Evolutionary conservation across 2,113 vertebrate species (phyloP).

Genomic region (Oreochromis tanganicae): DNA sequence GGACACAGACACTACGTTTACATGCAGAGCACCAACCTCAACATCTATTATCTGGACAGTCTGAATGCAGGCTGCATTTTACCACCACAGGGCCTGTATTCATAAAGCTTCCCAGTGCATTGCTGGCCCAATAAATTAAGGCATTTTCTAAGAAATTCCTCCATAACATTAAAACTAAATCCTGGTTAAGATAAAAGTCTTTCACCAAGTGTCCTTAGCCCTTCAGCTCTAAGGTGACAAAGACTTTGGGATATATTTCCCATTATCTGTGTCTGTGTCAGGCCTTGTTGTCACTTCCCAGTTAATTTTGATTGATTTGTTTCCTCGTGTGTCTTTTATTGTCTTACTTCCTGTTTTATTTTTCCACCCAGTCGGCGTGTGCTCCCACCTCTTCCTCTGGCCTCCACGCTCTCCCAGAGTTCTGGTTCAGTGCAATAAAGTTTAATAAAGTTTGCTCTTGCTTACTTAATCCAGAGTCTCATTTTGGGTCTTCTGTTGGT

Average conservation of each 20-base stretch:
- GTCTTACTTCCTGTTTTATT: not conserved
- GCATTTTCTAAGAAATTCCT: not conserved
- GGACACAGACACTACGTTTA: accelerated
- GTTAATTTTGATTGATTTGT: too few relatives aligned
- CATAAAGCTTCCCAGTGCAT: not conserved
- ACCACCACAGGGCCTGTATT: accelerated
- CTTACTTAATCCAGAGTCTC: not conserved
- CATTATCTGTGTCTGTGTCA: not conserved
- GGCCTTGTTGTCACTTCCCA: not conserved
- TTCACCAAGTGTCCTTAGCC: not conserved
- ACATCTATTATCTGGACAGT: not conserved
- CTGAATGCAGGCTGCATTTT: not conserved
- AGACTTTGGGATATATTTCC: not conserved
- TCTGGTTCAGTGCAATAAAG: not conserved
- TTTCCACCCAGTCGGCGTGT: not conserved
- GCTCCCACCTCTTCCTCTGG: not conserved
- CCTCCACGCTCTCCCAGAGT: not conserved
- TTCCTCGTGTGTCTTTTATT: not conserved
- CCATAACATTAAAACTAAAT: not conserved
- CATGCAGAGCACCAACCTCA: not conserved
- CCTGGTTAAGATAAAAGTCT: not conserved
- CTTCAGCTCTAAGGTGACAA: not conserved
- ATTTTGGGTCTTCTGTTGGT: not conserved
- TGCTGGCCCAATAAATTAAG: accelerated
- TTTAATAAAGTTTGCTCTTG: not conserved